phyloP scores from a whole-genome alignment of 2,888 invertebrate genomes.

The Microctonus aethiopoides region DNA sequence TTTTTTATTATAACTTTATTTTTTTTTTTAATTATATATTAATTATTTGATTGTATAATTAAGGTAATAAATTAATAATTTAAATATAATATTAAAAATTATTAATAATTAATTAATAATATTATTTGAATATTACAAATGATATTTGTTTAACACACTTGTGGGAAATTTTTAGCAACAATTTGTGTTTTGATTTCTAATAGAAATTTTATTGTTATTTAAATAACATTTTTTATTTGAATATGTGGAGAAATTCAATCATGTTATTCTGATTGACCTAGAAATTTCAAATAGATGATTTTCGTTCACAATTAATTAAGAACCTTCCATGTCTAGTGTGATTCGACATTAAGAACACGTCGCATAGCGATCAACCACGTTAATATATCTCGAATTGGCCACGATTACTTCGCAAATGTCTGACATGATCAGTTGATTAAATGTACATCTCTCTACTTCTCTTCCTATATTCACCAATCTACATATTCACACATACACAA shows the following conservation, averaged over 20 bases:
- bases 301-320: constrained; percentile 19
- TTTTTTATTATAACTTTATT: too few species aligned
- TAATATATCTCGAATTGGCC: neutral
- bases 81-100: too few species aligned
- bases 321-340: constrained; percentile 6
- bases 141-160: too few species aligned
- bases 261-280: neutral
- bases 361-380: neutral
- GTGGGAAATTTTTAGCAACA: neutral
- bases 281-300: constrained; percentile 21
- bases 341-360: neutral
- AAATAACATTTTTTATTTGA: neutral
- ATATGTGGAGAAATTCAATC: neutral
- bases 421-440: constrained; percentile 5
- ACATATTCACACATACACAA: too few species aligned
- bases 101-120: too few species aligned
- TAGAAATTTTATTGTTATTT: neutral
- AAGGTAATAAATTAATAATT: too few species aligned
- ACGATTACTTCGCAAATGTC: neutral
- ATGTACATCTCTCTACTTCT: too few species aligned
- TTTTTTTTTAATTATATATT: too few species aligned
- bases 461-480: too few species aligned
- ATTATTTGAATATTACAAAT: too few species aligned
- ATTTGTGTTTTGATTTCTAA: neutral
- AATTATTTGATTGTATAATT: too few species aligned